Evolutionary conservation across 2,888 invertebrate species (phyloP).

Genomic region (Argynnis bischoffii): DNA sequence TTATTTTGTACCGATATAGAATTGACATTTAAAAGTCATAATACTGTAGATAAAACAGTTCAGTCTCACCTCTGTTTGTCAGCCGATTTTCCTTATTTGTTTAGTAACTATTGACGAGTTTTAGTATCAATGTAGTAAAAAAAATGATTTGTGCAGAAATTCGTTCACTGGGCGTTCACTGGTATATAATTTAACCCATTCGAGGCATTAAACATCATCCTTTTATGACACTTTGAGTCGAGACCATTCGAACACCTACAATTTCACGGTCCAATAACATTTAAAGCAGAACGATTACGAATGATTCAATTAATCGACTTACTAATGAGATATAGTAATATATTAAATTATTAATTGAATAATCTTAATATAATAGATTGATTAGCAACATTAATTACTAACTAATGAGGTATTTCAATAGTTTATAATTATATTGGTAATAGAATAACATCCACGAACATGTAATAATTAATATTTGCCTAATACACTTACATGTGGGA

Average conservation of each 20-base stretch:
- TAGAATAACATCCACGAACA: slow-evolving; percentile 25
- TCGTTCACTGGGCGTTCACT: too few species aligned
- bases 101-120: too few species aligned
- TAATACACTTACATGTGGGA: slow-evolving; percentile 20
- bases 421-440: slow-evolving; percentile 18
- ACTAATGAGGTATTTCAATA: slow-evolving; percentile 22
- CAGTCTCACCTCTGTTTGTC: too few species aligned
- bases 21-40: too few species aligned
- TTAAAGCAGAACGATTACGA: slow-evolving; percentile 7
- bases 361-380: slow-evolving; percentile 22
- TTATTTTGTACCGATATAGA: too few species aligned
- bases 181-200: too few species aligned
- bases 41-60: too few species aligned
- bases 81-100: too few species aligned
- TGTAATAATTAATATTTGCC: slow-evolving; percentile 22
- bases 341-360: slow-evolving; percentile 21
- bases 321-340: slow-evolving; percentile 20
- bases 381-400: slow-evolving; percentile 22
- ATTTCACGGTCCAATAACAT: neutral
- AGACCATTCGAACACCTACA: neutral
- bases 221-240: too few species aligned
- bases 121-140: too few species aligned
- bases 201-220: too few species aligned
- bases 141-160: too few species aligned
- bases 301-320: slow-evolving; percentile 17